These are phyloP conservation scores for Anneissia japonica DNA, from an alignment of 35 echinoderm and acorn worm genomes.

Conservation along the genomic window DNA sequence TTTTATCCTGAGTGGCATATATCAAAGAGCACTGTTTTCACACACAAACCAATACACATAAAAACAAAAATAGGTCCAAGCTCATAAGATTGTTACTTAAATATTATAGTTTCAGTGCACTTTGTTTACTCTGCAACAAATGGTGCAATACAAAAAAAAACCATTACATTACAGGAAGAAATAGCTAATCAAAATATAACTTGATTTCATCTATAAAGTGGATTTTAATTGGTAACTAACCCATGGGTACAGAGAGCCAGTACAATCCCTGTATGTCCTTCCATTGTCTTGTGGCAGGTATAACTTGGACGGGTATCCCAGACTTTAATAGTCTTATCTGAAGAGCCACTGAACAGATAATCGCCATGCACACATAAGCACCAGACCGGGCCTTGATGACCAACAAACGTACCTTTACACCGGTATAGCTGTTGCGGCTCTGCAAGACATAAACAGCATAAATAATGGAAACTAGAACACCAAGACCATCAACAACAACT, in stretches of 20 bases:
- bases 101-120: no score
- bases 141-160: no score
- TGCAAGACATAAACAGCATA: conserved; percentile 35
- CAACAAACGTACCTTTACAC: conserved; percentile 98
- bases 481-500: neutral
- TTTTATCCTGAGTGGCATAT: no score
- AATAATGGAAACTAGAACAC: neutral
- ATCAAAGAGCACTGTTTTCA: no score
- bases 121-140: no score
- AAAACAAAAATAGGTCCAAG: no score
- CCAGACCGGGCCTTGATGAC: conserved; percentile 97
- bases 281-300: conserved; percentile 97
- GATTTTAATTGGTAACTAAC: conserved; percentile 44
- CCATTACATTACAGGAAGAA: no score
- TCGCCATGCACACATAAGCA: conserved; percentile 94
- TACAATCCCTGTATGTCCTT: conserved; percentile 94
- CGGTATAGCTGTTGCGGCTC: conserved; percentile 93
- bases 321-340: conserved; percentile 95
- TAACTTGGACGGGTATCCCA: conserved; percentile 99
- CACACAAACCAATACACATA: no score
- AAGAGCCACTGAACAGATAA: conserved; percentile 93
- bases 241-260: conserved; percentile 84
- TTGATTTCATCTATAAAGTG: no score
- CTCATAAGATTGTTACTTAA: no score
- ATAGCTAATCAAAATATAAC: no score